Conservation (phyloP, 37 sponge, comb jelly and placozoan species). For the Theonella swinhoei region DNA sequence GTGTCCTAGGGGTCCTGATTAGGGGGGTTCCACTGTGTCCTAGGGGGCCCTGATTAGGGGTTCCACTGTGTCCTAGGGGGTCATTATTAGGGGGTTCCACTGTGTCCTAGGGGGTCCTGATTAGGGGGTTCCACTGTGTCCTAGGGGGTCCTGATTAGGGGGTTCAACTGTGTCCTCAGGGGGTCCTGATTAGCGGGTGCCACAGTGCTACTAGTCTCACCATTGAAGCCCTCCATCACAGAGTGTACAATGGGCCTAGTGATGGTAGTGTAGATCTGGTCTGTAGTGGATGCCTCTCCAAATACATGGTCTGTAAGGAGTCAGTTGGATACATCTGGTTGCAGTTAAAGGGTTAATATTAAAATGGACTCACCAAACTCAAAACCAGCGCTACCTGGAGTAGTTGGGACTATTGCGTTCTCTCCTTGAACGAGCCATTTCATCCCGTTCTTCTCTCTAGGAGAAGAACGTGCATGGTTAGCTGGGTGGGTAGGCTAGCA, state of each 20-base stretch:
- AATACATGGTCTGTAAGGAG: slow-evolving; percentile 70
- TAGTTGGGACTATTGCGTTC: neutral
- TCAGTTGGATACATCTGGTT: no score
- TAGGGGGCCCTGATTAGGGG: no score
- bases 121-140: no score
- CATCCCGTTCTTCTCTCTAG: neutral
- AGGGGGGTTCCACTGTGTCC: no score
- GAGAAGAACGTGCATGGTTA: neutral
- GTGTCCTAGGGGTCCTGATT: no score
- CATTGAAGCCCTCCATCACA: slow-evolving; percentile 88
- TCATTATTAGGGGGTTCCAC: no score
- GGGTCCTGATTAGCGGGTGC: neutral
- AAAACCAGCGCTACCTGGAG: neutral
- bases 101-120: no score
- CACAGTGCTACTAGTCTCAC: slow-evolving; percentile 35
- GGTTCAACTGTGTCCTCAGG: neutral
- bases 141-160: no score
- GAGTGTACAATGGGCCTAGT: slow-evolving; percentile 67
- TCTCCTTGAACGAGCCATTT: neutral
- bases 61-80: no score
- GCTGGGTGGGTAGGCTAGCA: no score
- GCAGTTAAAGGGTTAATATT: neutral
- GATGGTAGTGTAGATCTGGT: slow-evolving; percentile 47
- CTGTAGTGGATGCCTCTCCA: slow-evolving; percentile 2
- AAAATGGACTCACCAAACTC: neutral